Evolutionary conservation across 2,888 invertebrate genomes (phyloP).

Genomic region (Spilarctia lutea): DNA sequence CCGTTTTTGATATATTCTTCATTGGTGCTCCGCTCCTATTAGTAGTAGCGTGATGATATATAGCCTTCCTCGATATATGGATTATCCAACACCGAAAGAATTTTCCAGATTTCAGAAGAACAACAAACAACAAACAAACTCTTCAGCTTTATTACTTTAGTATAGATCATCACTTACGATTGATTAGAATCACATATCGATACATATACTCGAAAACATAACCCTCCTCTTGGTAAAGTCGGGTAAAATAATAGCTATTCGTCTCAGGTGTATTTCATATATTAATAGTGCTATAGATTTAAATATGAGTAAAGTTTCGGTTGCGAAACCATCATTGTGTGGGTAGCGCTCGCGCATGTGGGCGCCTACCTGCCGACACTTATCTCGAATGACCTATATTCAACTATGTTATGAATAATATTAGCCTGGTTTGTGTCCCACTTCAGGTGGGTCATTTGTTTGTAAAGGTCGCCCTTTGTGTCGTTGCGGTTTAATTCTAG

Average conservation of each 20-base stretch:
- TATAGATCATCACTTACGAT: no score
- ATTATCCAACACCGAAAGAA: no score
- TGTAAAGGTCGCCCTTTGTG: background rate
- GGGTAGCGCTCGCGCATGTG: slow-evolving; percentile 44
- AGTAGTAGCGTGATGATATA: no score
- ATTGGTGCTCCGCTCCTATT: no score
- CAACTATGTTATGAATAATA: slow-evolving; percentile 18
- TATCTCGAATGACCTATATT: slow-evolving; percentile 21
- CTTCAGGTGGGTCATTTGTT: background rate
- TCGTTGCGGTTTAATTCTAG: slow-evolving; percentile 1
- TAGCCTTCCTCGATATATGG: no score
- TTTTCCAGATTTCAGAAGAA: no score
- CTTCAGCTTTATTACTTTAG: no score
- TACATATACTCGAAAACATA: no score
- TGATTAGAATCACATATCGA: no score
- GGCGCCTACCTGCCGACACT: slow-evolving; percentile 33
- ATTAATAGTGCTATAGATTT: slow-evolving; percentile 2
- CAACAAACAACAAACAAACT: no score
- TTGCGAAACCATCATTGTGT: slow-evolving; percentile 35
- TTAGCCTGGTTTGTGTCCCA: slow-evolving; percentile 12
- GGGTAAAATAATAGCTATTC: background rate
- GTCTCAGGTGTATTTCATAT: background rate
- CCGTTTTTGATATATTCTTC: no score
- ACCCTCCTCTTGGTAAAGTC: background rate
- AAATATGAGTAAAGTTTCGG: slow-evolving; percentile 13